Conservation (phyloP, 2,888 invertebrate genomes). For the Antheraea yamamai region DNA sequence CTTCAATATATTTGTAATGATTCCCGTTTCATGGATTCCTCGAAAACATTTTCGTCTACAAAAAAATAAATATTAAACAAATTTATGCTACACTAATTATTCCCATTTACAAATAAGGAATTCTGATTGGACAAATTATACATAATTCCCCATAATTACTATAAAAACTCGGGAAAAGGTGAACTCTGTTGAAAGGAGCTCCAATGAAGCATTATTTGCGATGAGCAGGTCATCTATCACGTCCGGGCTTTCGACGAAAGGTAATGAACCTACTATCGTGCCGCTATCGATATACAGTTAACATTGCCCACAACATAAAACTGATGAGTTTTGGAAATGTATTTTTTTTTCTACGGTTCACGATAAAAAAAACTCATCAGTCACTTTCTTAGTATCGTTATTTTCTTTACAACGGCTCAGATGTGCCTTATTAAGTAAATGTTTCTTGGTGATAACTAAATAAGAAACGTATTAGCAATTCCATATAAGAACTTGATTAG, state of each 20-base stretch:
- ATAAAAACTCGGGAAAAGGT: slow-evolving; percentile 39
- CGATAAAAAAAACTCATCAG: background rate
- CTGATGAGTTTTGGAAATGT: slow-evolving; percentile 4
- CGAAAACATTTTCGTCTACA: background rate
- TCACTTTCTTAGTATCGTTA: background rate
- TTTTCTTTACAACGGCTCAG: background rate
- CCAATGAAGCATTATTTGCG: slow-evolving; percentile 58
- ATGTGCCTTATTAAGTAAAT: background rate
- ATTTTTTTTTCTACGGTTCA: background rate
- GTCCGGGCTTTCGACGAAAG: slow-evolving; percentile 53
- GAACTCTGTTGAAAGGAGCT: slow-evolving; percentile 45
- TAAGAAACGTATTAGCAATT: no score
- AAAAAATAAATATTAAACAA: slow-evolving; percentile 2
- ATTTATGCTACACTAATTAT: background rate
- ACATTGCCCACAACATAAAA: slow-evolving; percentile 5
- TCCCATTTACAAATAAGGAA: background rate
- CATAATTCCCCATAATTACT: slow-evolving; percentile 27
- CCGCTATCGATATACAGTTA: background rate
- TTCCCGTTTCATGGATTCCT: background rate
- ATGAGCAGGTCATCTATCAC: slow-evolving; percentile 69
- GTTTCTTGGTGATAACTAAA: background rate
- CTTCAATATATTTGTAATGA: background rate
- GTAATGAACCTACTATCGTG: slow-evolving; percentile 51
- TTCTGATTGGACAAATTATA: background rate
- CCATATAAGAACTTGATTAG: no score